A percentile compares a stretch with the other conserved stretches of the same genome.
Conservation (phyloP, 2,888 invertebrate species). For the Orchesella flavescens region DNA sequence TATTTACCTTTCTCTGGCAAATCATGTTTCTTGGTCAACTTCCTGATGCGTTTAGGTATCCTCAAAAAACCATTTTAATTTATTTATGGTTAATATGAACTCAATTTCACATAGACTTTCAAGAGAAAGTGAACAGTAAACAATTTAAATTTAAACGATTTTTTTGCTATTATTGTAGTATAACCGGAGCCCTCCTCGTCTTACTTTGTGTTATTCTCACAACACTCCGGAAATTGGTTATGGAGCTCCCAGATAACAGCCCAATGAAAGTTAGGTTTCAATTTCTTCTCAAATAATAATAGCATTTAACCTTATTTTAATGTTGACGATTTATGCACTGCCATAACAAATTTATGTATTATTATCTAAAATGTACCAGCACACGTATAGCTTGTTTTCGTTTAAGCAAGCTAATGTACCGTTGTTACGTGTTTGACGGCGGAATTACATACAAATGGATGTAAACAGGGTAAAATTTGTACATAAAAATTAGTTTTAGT, state of each 20-base stretch:
- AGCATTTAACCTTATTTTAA: background rate
- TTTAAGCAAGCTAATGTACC: no score
- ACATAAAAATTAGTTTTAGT: no score
- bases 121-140: background rate
- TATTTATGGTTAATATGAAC: background rate
- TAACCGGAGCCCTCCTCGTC: constrained; percentile 64
- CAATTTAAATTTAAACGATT: background rate
- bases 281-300: constrained; percentile 44
- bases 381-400: no score
- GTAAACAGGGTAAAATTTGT: no score
- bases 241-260: constrained; percentile 64
- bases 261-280: constrained; percentile 43
- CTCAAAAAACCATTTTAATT: background rate
- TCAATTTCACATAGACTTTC: no score
- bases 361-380: no score
- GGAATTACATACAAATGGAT: no score
- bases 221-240: constrained; percentile 66
- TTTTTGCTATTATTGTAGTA: constrained; percentile 14
- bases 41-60: constrained; percentile 66
- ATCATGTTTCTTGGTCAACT: constrained; percentile 63
- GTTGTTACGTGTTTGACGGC: no score
- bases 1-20: constrained; percentile 68
- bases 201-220: constrained; percentile 61
- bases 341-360: no score
- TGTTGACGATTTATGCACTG: no score